Evolutionary conservation across 1,140 invertebrate species (phyloP).

Genomic region (Monochamus saltuarius): DNA sequence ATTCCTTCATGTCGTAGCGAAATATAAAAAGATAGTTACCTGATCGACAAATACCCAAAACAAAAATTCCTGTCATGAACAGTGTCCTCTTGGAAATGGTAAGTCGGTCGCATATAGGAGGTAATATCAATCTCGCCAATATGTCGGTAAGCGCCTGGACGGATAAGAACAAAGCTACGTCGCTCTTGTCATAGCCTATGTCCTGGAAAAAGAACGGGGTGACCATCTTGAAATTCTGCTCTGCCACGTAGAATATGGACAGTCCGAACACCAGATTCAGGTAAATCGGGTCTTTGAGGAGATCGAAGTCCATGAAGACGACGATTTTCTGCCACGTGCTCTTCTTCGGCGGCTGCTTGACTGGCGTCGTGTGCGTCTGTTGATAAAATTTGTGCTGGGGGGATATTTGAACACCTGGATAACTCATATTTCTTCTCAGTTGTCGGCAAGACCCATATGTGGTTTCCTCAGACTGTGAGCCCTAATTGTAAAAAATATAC

Average conservation of each 20-base stretch:
- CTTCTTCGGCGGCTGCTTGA: conserved; percentile 37
- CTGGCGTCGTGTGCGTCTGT: conserved; percentile 31
- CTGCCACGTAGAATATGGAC: conserved; percentile 71
- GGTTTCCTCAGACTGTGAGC: conserved; percentile 1
- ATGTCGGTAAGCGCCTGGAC: conserved; percentile 73
- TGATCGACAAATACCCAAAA: conserved; percentile 68
- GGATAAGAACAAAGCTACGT: conserved; percentile 69
- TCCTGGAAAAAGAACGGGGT: conserved; percentile 71
- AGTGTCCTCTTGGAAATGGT: conserved; percentile 66
- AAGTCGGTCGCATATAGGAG: conserved; percentile 68
- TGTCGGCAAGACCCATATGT: conserved; percentile 9
- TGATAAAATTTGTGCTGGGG: conserved; percentile 39
- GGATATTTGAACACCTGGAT: conserved; percentile 46
- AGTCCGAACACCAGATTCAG: conserved; percentile 69
- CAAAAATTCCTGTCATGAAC: conserved; percentile 66
- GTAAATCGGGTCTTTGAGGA: conserved; percentile 59
- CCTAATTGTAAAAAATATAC: no score
- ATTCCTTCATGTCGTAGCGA: no score
- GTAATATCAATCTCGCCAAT: conserved; percentile 66
- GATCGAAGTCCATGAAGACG: conserved; percentile 48
- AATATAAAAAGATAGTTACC: conserved; percentile 56
- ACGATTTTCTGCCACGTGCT: conserved; percentile 46
- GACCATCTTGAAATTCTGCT: conserved; percentile 74
- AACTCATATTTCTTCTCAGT: conserved; percentile 47
- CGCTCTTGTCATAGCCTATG: conserved; percentile 64